Percentiles rank a stretch among this genome's conserved stretches.
Evolutionary conservation across 2,113 vertebrate genomes (phyloP).

Genomic region (Eidolon helvum): DNA sequence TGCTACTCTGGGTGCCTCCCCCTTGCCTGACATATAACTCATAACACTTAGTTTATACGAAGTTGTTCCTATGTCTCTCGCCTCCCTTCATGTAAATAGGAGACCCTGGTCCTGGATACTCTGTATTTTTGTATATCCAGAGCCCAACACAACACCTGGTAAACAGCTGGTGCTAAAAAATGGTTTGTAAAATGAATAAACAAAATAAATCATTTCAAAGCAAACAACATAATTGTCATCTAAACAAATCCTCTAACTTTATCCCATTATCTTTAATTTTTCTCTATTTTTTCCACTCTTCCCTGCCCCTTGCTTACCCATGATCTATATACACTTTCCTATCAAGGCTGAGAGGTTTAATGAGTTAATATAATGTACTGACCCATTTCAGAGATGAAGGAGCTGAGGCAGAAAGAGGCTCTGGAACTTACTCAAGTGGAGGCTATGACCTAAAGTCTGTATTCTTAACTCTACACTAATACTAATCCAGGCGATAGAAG

Average conservation of each 20-base stretch:
- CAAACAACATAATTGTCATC: not conserved
- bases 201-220: not conserved
- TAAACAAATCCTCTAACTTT: not conserved
- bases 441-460: not conserved
- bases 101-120: not conserved
- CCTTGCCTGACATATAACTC: not conserved
- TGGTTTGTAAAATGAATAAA: not conserved
- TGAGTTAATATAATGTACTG: not conserved
- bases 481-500: not conserved
- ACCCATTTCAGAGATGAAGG: not conserved
- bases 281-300: not conserved
- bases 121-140: not conserved
- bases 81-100: not conserved
- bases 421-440: not conserved
- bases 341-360: not conserved
- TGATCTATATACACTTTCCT: not conserved
- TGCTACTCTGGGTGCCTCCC: not conserved
- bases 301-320: not conserved
- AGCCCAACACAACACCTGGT: not conserved
- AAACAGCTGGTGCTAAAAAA: not conserved
- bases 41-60: not conserved
- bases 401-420: not conserved
- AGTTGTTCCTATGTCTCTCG: not conserved
- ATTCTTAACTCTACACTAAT: not conserved
- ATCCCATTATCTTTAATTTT: not conserved